Evolutionary conservation across 2,113 vertebrate genomes (phyloP).

Genomic region (Butastur rufipennis): DNA sequence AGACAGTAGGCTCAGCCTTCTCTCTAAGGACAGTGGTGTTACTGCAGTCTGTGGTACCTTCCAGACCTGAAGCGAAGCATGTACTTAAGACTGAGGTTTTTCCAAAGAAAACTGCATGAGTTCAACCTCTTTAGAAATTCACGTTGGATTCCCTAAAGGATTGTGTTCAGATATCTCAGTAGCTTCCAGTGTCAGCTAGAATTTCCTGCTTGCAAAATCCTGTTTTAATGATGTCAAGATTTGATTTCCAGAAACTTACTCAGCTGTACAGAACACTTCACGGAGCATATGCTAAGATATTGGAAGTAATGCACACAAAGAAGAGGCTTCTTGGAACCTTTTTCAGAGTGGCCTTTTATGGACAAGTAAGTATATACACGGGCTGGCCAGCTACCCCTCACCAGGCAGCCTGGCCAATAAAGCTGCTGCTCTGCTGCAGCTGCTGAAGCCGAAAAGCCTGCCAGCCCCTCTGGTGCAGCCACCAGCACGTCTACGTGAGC

Average conservation of each 20-base stretch:
- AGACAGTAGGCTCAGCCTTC: background rate
- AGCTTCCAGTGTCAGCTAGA: background rate
- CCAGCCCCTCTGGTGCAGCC: background rate
- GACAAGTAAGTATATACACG: constrained; percentile 78
- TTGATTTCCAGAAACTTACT: constrained; percentile 86
- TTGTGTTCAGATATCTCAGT: background rate
- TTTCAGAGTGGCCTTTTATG: constrained; percentile 96
- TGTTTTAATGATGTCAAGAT: background rate
- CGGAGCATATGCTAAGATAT: constrained; percentile 91
- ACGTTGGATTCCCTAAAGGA: background rate
- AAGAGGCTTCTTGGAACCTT: constrained; percentile 92
- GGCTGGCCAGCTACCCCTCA: background rate
- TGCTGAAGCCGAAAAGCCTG: background rate
- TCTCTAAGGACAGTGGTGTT: background rate
- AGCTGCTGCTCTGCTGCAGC: background rate
- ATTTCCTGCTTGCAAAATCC: background rate
- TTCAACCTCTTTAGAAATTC: background rate
- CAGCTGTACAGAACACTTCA: constrained; percentile 92
- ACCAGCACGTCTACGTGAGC: accelerated
- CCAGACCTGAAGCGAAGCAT: background rate
- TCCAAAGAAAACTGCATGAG: background rate
- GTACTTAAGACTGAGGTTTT: background rate
- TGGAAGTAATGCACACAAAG: constrained; percentile 91
- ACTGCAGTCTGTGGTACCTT: background rate
- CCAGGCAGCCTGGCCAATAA: background rate